A percentile compares a stretch with the other conserved stretches of the same genome.
These are phyloP conservation scores for Gonioctena quinquepunctata DNA, from an alignment of 1,140 invertebrate species.

Conservation along the genomic window DNA sequence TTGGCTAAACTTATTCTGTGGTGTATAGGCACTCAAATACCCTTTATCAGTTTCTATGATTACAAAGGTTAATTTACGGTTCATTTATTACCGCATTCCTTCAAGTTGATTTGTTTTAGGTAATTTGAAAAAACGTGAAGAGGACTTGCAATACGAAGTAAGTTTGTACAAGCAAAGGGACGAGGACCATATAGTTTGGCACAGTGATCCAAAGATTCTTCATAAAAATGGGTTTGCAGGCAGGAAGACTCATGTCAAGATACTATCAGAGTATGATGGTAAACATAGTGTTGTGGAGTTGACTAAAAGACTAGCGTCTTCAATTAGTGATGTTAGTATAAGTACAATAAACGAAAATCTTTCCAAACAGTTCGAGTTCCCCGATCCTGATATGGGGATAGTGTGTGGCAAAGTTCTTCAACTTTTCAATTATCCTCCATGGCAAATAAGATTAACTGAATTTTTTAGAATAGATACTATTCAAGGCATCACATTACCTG, in stretches of 20 bases:
- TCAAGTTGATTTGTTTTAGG: constrained; percentile 55
- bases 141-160: constrained; percentile 60
- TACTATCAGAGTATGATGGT: constrained; percentile 60
- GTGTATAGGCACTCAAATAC: constrained; percentile 66
- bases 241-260: constrained; percentile 57
- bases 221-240: constrained; percentile 61
- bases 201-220: constrained; percentile 56
- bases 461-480: constrained; percentile 65
- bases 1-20: constrained; percentile 67
- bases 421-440: constrained; percentile 68
- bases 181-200: constrained; percentile 64
- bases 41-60: constrained; percentile 72
- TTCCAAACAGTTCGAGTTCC: constrained; percentile 58
- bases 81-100: constrained; percentile 1
- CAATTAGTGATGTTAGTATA: constrained; percentile 54
- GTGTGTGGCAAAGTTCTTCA: constrained; percentile 63
- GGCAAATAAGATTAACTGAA: constrained; percentile 73
- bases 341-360: constrained; percentile 59
- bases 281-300: constrained; percentile 60
- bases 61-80: constrained; percentile 60
- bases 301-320: constrained; percentile 49
- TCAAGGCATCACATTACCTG: constrained; percentile 59
- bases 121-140: constrained; percentile 61
- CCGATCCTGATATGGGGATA: constrained; percentile 70
- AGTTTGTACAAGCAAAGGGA: constrained; percentile 58